Base-by-base conservation (phyloP, 2,888 invertebrate genomes). In the Flexamia atlantica region DNA sequence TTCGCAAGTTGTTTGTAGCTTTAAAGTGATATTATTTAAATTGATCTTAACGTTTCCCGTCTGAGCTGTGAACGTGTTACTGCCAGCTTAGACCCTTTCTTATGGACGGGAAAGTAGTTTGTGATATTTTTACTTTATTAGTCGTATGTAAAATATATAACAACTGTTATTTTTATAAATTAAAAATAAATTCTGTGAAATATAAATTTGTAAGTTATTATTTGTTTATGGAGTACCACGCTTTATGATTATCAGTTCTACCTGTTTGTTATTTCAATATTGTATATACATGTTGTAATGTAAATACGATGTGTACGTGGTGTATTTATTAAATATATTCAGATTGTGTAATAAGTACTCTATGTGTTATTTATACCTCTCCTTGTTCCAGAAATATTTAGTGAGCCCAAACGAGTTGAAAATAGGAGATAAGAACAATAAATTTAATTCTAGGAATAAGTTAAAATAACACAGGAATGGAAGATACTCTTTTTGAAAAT, bases 301-400 rank as follows among this genome's bases (percentile, higher is more conserved):
- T 79, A 79, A 30, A 79, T 79, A 79, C 57, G 79, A 79, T 50
- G 12, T 57, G 79, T 79, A 79, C 57, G 79, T 79, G 79, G 79
- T 79, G 79, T 79, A 79, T 79, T 79, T 79, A 79, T 79, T 79
- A 79, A 79, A 79, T 36, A 79, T 79, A 79, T 57, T 76, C 28
- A 30, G 50, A 76, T 28, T 76, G 76, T 76, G 76, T 28, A 76
- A 30, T 17, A 40, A 23, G 36, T 20, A 72, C 12, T 40, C 0
- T 53, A 7, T 53, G 64, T 28, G 17, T 64, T 30, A 64, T 64
- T 64, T 64, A 17, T 46, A 53, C 5, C 20, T 7, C 17, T 12
- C 46, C 46, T 46, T 46, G 36, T n/a, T n/a, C n/a, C n/a, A n/a
- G n/a, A n/a, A n/a, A n/a, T n/a, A n/a, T n/a, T n/a, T n/a, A n/a